Conservation (phyloP, 1,140 invertebrate genomes). For the Ceratitis capitata region DNA sequence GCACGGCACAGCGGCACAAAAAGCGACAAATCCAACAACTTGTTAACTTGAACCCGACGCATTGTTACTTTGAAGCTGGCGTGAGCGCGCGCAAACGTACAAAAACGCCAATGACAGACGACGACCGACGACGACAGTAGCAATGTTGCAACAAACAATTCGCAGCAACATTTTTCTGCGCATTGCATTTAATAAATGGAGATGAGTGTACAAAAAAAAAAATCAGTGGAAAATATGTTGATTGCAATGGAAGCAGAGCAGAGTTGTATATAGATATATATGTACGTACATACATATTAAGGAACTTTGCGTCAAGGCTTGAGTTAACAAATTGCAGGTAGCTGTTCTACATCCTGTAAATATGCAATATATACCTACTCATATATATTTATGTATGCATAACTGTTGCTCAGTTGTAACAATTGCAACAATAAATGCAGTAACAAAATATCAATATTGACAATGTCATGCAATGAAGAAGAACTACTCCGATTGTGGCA, state of each 20-base stretch:
- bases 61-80: background rate
- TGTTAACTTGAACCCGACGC: constrained; percentile 1
- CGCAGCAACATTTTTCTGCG: background rate
- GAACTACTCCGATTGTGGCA: background rate
- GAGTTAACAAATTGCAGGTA: background rate
- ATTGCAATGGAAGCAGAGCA: background rate
- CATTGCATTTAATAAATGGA: background rate
- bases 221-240: background rate
- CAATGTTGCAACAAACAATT: constrained; percentile 10
- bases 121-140: background rate
- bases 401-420: background rate
- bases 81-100: too few relatives aligned
- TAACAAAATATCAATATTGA: background rate
- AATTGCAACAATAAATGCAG: background rate
- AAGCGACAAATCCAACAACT: background rate
- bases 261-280: background rate
- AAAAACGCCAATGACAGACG: background rate
- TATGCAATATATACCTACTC: background rate
- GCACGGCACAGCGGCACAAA: background rate
- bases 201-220: background rate
- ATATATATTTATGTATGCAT: background rate
- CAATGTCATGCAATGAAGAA: background rate
- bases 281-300: background rate
- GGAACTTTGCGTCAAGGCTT: background rate
- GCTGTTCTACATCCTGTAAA: background rate